Conservation (phyloP, 2,113 vertebrate genomes). For the Hassar affinis region DNA sequence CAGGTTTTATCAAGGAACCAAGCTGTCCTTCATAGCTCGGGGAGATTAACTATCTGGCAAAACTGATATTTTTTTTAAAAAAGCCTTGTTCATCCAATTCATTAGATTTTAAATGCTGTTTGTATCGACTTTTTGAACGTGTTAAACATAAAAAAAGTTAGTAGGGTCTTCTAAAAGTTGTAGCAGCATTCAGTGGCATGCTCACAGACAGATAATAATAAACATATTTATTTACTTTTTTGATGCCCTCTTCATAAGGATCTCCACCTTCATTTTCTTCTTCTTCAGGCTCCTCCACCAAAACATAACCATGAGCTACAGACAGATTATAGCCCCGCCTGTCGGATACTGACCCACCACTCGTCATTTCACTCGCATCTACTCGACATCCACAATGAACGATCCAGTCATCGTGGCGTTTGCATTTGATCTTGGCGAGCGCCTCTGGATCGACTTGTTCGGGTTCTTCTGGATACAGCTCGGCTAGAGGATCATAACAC, state of each 20-base stretch:
- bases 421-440: slow-evolving; percentile 27
- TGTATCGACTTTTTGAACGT: neutral
- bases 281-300: slow-evolving; percentile 71
- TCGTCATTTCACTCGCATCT: slow-evolving; percentile 21
- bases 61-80: neutral
- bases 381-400: slow-evolving; percentile 34
- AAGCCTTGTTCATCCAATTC: neutral
- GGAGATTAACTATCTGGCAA: no score
- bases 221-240: slow-evolving; percentile 16
- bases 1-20: neutral
- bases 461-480: slow-evolving; percentile 19
- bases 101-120: neutral
- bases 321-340: neutral
- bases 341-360: neutral
- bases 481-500: slow-evolving; percentile 14
- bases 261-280: slow-evolving; percentile 4
- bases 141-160: neutral
- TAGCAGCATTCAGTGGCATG: no score
- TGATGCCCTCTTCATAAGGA: slow-evolving; percentile 21
- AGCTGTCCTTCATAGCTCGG: neutral
- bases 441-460: neutral
- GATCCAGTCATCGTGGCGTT: slow-evolving; percentile 44
- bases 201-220: no score
- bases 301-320: slow-evolving; percentile 66
- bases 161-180: neutral